These are phyloP conservation scores for Miniopterus natalensis DNA, from an alignment of 2,113 vertebrate genomes.

Conservation along the genomic window DNA sequence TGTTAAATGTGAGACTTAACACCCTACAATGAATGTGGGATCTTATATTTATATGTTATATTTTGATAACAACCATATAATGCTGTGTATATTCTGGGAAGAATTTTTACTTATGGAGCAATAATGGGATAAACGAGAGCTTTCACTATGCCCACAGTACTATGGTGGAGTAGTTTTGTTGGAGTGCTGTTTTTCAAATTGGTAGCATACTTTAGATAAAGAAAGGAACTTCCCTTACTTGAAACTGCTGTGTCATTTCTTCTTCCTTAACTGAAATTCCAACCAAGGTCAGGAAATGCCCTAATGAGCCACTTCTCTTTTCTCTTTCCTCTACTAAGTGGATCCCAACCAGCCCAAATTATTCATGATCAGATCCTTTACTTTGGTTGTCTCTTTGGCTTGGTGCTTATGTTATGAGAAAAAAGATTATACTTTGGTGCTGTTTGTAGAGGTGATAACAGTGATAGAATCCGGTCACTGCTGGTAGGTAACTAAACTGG, in stretches of 20 bases:
- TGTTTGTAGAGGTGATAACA: slow-evolving; percentile 90
- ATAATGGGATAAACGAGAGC: background rate
- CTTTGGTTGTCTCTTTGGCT: slow-evolving; percentile 70
- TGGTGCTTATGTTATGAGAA: slow-evolving; percentile 51
- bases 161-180: slow-evolving; percentile 52
- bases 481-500: slow-evolving; percentile 86
- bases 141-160: background rate
- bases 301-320: slow-evolving; percentile 84
- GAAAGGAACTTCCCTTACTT: slow-evolving; percentile 82
- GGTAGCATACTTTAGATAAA: slow-evolving; percentile 74
- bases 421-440: slow-evolving; percentile 86
- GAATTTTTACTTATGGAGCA: slow-evolving; percentile 57
- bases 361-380: slow-evolving; percentile 67
- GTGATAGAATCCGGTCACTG: slow-evolving; percentile 89
- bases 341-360: slow-evolving; percentile 69
- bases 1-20: background rate
- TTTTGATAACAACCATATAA: slow-evolving; percentile 34
- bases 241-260: slow-evolving; percentile 93
- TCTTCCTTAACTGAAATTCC: slow-evolving; percentile 90
- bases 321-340: slow-evolving; percentile 67
- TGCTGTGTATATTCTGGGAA: slow-evolving; percentile 49
- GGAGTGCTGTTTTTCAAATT: slow-evolving; percentile 68
- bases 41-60: slow-evolving; percentile 24
- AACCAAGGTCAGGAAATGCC: slow-evolving; percentile 88
- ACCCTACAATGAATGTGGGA: slow-evolving; percentile 52